These are phyloP conservation scores for Argynnis bischoffii DNA, from an alignment of 2,888 invertebrate species.

Conservation along the genomic window DNA sequence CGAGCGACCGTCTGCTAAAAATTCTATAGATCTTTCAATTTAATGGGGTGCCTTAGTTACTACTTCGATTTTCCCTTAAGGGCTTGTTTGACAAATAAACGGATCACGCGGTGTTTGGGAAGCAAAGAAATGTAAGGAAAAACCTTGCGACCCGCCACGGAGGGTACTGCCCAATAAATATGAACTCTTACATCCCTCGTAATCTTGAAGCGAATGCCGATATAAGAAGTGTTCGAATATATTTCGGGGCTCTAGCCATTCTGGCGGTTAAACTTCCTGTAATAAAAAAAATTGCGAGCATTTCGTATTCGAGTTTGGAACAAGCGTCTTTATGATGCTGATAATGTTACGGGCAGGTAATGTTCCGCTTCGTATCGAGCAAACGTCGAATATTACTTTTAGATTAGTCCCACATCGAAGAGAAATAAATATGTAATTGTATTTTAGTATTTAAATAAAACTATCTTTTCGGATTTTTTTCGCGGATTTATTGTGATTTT, in stretches of 20 bases:
- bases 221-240: slow-evolving; percentile 35
- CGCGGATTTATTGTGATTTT: too few relatives aligned
- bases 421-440: neutral
- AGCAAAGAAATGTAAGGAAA: slow-evolving; percentile 67
- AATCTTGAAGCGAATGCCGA: slow-evolving; percentile 33
- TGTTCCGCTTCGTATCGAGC: slow-evolving; percentile 70
- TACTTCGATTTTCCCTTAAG: slow-evolving; percentile 47
- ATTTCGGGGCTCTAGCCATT: slow-evolving; percentile 49
- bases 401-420: slow-evolving; percentile 42
- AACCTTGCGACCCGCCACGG: slow-evolving; percentile 55
- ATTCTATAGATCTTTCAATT: slow-evolving; percentile 24
- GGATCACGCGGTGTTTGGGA: slow-evolving; percentile 71
- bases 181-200: slow-evolving; percentile 46
- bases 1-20: slow-evolving; percentile 45
- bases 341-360: slow-evolving; percentile 80
- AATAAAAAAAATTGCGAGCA: slow-evolving; percentile 80
- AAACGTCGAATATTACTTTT: slow-evolving; percentile 75
- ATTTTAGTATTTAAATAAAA: too few relatives aligned
- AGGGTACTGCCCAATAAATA: slow-evolving; percentile 53
- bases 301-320: slow-evolving; percentile 76
- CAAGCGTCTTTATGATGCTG: slow-evolving; percentile 74
- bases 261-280: slow-evolving; percentile 64
- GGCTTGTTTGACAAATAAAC: slow-evolving; percentile 74
- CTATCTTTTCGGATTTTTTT: too few relatives aligned
- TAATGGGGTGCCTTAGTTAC: slow-evolving; percentile 26